Evolutionary conservation across 2,888 invertebrate genomes (phyloP).

Genomic region (Cheiracanthium punctorium): DNA sequence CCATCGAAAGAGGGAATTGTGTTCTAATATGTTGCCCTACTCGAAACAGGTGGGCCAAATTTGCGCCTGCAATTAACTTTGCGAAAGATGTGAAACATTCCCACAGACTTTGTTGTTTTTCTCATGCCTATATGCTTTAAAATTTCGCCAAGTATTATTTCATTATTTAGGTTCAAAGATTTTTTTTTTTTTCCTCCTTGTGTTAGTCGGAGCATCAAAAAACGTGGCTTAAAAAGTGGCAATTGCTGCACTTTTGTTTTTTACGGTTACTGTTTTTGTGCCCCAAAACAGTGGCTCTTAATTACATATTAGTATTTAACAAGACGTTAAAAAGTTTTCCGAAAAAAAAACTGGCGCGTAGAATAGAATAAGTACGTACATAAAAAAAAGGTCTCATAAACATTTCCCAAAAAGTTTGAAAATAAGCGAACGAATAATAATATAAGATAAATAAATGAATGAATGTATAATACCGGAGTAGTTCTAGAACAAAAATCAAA

Average conservation of each 20-base stretch:
- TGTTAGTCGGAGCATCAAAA: background rate
- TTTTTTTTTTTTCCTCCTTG: no score
- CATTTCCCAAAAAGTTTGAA: background rate
- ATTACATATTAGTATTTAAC: conserved; percentile 51
- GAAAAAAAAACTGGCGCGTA: conserved; percentile 17
- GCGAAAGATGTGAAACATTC: conserved; percentile 10
- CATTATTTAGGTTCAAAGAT: background rate
- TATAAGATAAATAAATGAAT: background rate
- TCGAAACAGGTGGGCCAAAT: conserved; percentile 56
- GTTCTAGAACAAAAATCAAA: background rate
- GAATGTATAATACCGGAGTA: background rate
- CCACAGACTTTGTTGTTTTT: background rate
- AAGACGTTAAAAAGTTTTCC: conserved; percentile 41
- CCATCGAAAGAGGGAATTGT: background rate
- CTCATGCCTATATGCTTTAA: background rate
- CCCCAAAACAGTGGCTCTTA: conserved; percentile 10
- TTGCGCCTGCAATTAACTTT: conserved; percentile 63
- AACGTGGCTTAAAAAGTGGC: background rate
- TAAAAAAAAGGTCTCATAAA: background rate
- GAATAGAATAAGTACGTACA: background rate
- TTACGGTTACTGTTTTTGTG: background rate
- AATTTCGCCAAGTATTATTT: conserved; percentile 1
- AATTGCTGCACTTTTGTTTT: background rate
- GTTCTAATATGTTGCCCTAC: conserved; percentile 19
- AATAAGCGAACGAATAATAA: background rate